Percentiles rank a stretch among this genome's conserved stretches.
Evolutionary conservation across 1,140 invertebrate species (phyloP).

Genomic region (Orius insidiosus): DNA sequence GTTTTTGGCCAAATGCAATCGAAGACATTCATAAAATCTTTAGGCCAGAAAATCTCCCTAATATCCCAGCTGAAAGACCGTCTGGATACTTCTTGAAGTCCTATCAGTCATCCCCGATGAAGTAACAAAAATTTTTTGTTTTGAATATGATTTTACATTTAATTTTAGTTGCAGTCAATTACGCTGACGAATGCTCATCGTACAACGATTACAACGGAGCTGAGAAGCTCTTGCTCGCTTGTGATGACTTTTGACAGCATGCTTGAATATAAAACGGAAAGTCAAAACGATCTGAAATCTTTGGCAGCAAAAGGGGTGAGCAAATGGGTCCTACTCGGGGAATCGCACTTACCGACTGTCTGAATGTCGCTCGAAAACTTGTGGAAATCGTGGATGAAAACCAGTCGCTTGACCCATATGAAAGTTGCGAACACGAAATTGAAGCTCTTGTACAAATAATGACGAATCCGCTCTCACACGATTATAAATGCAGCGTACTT

Average conservation of each 20-base stretch:
- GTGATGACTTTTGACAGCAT: background rate
- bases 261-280: too few species aligned
- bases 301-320: slow-evolving; percentile 37
- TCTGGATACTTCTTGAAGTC: slow-evolving; percentile 47
- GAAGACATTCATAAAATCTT: slow-evolving; percentile 43
- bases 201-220: background rate
- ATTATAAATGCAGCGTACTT: slow-evolving; percentile 30
- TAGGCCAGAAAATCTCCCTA: slow-evolving; percentile 38
- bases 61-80: slow-evolving; percentile 31
- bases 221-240: background rate
- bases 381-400: slow-evolving; percentile 21
- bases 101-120: slow-evolving; percentile 66
- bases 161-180: slow-evolving; percentile 29
- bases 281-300: slow-evolving; percentile 2
- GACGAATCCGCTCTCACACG: slow-evolving; percentile 35
- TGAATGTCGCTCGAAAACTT: slow-evolving; percentile 23
- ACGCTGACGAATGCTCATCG: slow-evolving; percentile 22
- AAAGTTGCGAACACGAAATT: slow-evolving; percentile 32
- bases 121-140: too few species aligned
- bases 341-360: slow-evolving; percentile 26
- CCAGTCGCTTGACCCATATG: slow-evolving; percentile 3
- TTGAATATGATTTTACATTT: too few species aligned
- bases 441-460: slow-evolving; percentile 40
- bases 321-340: slow-evolving; percentile 42
- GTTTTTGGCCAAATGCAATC: slow-evolving; percentile 44